A percentile compares a stretch with the other conserved stretches of the same genome.
These are phyloP conservation scores for Antigone vipio DNA, from an alignment of 2,113 vertebrate species.

Conservation along the genomic window DNA sequence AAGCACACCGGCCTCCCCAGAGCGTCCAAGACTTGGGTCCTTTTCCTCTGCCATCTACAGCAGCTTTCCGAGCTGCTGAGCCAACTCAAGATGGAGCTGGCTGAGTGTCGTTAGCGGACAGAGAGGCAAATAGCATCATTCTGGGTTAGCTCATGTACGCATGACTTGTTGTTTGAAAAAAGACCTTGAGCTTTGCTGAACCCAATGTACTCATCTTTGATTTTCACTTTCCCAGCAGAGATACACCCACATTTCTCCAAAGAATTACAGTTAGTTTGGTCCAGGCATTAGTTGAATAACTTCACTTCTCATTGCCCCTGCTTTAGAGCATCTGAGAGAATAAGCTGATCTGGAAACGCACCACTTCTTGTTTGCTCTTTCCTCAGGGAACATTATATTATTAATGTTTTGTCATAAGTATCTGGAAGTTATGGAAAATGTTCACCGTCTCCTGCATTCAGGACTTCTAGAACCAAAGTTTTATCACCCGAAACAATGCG, in stretches of 20 bases:
- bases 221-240: constrained; percentile 8
- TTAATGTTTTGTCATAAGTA: background rate
- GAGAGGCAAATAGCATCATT: background rate
- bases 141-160: background rate
- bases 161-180: background rate
- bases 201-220: background rate
- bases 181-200: constrained; percentile 8
- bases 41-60: background rate
- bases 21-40: background rate
- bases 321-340: background rate
- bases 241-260: constrained; percentile 6
- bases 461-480: background rate
- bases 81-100: background rate
- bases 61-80: background rate
- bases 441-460: background rate
- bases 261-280: background rate
- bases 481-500: background rate
- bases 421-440: background rate
- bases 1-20: background rate
- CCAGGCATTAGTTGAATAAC: background rate
- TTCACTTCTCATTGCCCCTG: background rate
- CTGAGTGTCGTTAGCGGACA: background rate
- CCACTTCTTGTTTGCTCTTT: background rate
- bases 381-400: background rate
- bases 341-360: background rate